Percentiles rank a stretch among this genome's conserved stretches.
Evolutionary conservation across 2,113 vertebrate species (phyloP).

Genomic region (Gallinago undulata): DNA sequence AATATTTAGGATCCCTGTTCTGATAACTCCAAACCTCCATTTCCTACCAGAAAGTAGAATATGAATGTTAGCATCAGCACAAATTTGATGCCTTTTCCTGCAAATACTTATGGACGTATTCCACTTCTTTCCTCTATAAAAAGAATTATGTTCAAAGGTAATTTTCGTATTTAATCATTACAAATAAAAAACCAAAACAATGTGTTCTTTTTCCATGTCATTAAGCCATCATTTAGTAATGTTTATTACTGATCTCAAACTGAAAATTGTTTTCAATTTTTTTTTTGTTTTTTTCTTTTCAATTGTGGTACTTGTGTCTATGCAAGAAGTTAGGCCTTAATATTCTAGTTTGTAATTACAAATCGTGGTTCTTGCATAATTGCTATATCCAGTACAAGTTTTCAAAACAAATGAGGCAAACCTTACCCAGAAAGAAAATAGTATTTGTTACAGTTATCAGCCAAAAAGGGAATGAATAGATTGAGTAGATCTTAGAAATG

Average conservation of each 20-base stretch:
- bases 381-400: accelerated
- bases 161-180: neutral
- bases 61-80: neutral
- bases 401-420: neutral
- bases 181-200: neutral
- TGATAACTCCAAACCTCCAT: neutral
- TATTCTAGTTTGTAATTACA: neutral
- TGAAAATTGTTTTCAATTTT: neutral
- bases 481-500: neutral
- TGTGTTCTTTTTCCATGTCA: neutral
- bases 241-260: neutral
- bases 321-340: neutral
- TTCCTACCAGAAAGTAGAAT: neutral
- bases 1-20: neutral
- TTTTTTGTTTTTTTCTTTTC: neutral
- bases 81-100: neutral
- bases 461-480: neutral
- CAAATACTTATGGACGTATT: neutral
- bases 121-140: neutral
- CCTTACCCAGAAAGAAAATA: neutral
- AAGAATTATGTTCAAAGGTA: neutral
- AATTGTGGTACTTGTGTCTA: neutral
- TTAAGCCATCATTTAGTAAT: neutral
- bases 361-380: neutral
- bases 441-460: neutral